These are phyloP conservation scores for Menidia beryllina DNA, from an alignment of 2,113 vertebrate species.

Conservation along the genomic window DNA sequence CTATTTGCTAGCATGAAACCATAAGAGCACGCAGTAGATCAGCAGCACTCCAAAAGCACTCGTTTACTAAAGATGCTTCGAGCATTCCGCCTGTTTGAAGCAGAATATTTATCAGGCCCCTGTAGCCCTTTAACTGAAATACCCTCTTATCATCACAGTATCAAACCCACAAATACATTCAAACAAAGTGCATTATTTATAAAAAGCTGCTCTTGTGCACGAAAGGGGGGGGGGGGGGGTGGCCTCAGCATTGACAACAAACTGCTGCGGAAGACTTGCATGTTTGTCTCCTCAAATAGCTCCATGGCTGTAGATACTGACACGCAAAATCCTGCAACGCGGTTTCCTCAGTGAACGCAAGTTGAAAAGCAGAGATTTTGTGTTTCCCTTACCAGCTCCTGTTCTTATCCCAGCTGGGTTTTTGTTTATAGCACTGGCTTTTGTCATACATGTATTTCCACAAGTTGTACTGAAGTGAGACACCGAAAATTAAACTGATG, in stretches of 20 bases:
- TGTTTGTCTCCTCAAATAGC: constrained; percentile 25
- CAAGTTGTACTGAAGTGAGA: constrained; percentile 40
- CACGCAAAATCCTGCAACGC: constrained; percentile 25
- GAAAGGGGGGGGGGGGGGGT: constrained; percentile 27
- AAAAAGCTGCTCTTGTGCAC: constrained; percentile 39
- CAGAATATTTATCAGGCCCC: constrained; percentile 68
- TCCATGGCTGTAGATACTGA: constrained; percentile 24
- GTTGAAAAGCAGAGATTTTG: constrained; percentile 10
- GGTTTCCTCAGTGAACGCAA: constrained; percentile 18
- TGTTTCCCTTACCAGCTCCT: constrained; percentile 48
- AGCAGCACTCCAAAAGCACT: constrained; percentile 53
- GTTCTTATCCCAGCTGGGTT: constrained; percentile 22
- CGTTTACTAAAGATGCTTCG: constrained; percentile 61
- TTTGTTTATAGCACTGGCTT: constrained; percentile 32
- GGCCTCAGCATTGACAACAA: constrained; percentile 39
- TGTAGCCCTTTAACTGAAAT: constrained; percentile 50
- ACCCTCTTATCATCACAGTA: constrained; percentile 52
- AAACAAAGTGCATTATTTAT: constrained; percentile 80
- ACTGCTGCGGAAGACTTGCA: constrained; percentile 10
- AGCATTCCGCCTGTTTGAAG: constrained; percentile 43
- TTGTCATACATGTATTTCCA: constrained; percentile 29
- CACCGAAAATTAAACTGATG: constrained; percentile 12
- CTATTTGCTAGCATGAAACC: constrained; percentile 31
- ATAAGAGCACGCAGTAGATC: constrained; percentile 33
- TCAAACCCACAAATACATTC: constrained; percentile 50